phyloP scores from a whole-genome alignment of 2,113 vertebrate species.

The Protobothrops flavoviridis region DNA sequence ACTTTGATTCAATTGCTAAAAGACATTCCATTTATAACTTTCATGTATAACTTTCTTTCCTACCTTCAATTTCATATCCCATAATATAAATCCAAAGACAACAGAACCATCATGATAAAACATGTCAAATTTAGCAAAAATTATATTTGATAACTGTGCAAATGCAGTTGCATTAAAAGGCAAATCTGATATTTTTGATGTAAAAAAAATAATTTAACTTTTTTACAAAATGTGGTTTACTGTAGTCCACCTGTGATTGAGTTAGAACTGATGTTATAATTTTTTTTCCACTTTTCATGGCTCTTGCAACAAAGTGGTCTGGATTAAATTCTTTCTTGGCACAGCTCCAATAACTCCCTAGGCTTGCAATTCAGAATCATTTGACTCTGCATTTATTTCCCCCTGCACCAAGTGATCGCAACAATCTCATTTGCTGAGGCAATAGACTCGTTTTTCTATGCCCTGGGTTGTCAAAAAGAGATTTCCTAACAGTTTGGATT shows the following conservation, averaged over 20 bases:
- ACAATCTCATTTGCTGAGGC: not conserved
- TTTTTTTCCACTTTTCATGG: not conserved
- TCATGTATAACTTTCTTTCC: not conserved
- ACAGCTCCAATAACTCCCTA: not conserved
- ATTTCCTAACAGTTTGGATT: not conserved
- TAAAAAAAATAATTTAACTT: not conserved
- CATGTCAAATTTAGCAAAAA: not conserved
- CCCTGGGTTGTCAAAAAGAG: not conserved
- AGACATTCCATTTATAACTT: not conserved
- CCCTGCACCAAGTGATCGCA: not conserved
- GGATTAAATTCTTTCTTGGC: conserved; percentile 35
- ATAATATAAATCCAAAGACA: not conserved
- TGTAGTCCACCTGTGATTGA: conserved; percentile 13
- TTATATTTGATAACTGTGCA: not conserved
- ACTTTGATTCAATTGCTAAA: not conserved
- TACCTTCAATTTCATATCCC: not conserved
- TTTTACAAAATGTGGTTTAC: not conserved
- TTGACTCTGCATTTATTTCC: not conserved
- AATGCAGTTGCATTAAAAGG: not conserved
- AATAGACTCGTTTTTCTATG: not conserved
- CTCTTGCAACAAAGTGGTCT: conserved; percentile 12
- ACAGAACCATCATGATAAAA: not conserved
- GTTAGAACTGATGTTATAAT: conserved; percentile 21
- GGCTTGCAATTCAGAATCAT: not conserved
- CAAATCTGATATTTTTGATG: not conserved